These are phyloP conservation scores for Phalacrocorax carbo DNA, from an alignment of 2,113 vertebrate genomes.

Conservation along the genomic window DNA sequence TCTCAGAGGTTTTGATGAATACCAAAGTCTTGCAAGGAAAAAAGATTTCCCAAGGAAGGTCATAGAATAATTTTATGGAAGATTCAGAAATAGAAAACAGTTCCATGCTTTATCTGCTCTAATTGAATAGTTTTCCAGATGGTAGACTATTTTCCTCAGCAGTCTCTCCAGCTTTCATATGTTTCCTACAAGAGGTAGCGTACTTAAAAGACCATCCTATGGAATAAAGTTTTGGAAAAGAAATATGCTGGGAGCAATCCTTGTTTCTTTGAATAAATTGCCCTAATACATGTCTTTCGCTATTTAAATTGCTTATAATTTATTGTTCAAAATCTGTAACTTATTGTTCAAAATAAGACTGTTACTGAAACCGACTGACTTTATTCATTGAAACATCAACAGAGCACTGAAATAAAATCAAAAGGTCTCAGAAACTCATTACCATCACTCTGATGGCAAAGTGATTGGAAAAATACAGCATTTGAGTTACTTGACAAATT, in stretches of 20 bases:
- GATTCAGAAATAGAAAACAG: neutral
- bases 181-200: neutral
- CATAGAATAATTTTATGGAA: neutral
- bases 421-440: neutral
- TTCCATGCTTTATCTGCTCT: neutral
- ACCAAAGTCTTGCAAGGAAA: neutral
- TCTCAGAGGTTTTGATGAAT: constrained; percentile 1
- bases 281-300: neutral
- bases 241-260: neutral
- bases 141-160: neutral
- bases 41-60: constrained; percentile 18
- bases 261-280: neutral
- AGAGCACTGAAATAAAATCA: neutral
- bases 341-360: neutral
- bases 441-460: neutral
- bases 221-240: neutral
- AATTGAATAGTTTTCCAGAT: neutral
- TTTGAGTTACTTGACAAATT: neutral
- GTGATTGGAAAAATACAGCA: neutral
- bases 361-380: neutral
- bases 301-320: neutral
- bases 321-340: no score
- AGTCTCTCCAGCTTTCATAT: neutral
- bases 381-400: neutral
- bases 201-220: neutral